Evolutionary conservation across 2,888 invertebrate genomes (phyloP).

Genomic region (Acanthosepion pharaonis): DNA sequence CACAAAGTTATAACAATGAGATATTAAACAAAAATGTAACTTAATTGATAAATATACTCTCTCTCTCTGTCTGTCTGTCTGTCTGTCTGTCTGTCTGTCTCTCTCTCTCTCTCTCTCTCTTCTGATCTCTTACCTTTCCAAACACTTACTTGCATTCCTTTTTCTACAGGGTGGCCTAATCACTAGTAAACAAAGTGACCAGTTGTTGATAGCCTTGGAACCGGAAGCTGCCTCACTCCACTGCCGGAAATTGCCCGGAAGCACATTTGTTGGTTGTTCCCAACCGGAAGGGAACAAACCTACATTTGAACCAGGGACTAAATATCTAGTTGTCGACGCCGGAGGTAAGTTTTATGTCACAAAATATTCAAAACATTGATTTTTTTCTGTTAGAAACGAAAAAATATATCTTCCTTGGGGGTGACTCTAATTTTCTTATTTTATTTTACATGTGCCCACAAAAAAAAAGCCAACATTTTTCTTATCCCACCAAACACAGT

Average conservation of each 20-base stretch:
- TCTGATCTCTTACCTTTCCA: neutral
- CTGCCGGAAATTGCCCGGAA: conserved; percentile 66
- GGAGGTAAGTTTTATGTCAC: conserved; percentile 59
- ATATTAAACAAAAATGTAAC: too few species aligned
- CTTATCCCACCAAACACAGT: too few species aligned
- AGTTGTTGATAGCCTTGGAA: conserved; percentile 68
- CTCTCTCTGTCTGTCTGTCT: neutral
- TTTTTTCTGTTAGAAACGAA: too few species aligned
- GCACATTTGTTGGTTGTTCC: conserved; percentile 64
- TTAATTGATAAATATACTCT: too few species aligned
- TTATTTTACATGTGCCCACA: too few species aligned
- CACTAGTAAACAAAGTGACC: conserved; percentile 65
- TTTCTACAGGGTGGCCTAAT: conserved; percentile 64
- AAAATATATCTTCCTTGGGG: too few species aligned
- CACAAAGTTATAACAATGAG: too few species aligned
- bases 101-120: neutral
- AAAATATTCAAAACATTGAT: too few species aligned
- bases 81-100: neutral
- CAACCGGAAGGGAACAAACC: conserved; percentile 59
- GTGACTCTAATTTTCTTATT: too few species aligned
- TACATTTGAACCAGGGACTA: conserved; percentile 68
- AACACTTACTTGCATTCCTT: neutral
- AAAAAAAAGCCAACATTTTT: too few species aligned
- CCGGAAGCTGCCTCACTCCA: conserved; percentile 71
- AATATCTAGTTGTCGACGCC: conserved; percentile 69